Conservation (phyloP, 2,113 vertebrate species). For the Rousettus leschenaultii region DNA sequence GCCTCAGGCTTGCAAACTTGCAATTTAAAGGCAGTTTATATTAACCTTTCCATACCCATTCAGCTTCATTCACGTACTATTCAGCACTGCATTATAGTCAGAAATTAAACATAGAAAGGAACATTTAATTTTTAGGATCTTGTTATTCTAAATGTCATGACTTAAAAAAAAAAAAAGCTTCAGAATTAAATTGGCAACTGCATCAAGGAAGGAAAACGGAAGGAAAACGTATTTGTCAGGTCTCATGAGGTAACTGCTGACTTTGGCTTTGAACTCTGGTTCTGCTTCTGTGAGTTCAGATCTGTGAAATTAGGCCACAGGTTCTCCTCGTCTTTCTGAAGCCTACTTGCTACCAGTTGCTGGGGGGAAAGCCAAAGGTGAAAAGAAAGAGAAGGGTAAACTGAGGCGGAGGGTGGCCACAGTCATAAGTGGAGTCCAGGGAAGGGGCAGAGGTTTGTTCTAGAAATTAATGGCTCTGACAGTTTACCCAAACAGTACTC, state of each 20-base stretch:
- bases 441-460: neutral
- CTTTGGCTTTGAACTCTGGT: neutral
- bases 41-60: conserved; percentile 68
- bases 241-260: neutral
- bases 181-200: conserved; percentile 69
- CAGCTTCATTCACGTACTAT: conserved; percentile 67
- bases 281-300: conserved; percentile 8
- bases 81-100: conserved; percentile 56
- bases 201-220: conserved; percentile 61
- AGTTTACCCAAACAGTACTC: neutral
- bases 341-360: neutral
- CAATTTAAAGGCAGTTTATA: conserved; percentile 56
- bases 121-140: conserved; percentile 70
- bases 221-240: conserved; percentile 7
- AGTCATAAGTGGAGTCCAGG: neutral
- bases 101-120: conserved; percentile 78
- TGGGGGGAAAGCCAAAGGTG: neutral
- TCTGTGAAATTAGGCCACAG: neutral
- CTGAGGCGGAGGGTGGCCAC: neutral
- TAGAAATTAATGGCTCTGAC: neutral
- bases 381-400: neutral
- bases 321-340: neutral
- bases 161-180: conserved; percentile 46
- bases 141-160: conserved; percentile 75
- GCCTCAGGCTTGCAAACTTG: conserved; percentile 47